Conservation (phyloP, 2,113 vertebrate species). For the Lycaon pictus region DNA sequence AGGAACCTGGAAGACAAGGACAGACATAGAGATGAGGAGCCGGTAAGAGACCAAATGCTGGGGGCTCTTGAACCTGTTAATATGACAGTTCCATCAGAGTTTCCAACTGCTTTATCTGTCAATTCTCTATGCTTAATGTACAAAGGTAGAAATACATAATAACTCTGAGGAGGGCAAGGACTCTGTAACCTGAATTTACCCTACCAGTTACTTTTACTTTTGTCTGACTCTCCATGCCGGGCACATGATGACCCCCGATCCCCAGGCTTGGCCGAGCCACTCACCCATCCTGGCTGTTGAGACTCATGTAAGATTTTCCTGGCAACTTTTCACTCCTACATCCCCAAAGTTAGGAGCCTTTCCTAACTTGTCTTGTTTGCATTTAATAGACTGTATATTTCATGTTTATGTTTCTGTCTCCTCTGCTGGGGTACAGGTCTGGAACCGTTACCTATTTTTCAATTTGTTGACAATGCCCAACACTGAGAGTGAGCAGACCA, state of each 20-base stretch:
- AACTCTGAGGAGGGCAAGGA: too few species aligned
- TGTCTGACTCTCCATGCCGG: background rate
- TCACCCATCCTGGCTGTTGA: background rate
- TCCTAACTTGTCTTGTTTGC: background rate
- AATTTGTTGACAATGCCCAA: background rate
- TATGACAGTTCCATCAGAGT: background rate
- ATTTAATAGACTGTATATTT: background rate
- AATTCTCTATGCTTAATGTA: background rate
- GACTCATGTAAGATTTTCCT: background rate
- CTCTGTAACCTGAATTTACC: background rate
- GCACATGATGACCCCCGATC: background rate
- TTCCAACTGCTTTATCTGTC: background rate
- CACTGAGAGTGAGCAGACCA: background rate
- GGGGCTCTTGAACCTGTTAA: background rate
- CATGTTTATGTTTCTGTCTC: background rate
- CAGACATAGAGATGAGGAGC: background rate
- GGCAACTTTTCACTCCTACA: background rate
- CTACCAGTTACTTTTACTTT: background rate
- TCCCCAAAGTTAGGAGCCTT: background rate
- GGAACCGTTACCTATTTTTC: background rate
- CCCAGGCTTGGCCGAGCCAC: accelerated
- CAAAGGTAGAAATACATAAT: background rate
- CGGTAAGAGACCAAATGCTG: background rate
- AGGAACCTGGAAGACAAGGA: background rate
- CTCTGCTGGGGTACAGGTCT: background rate